Base-by-base conservation (phyloP, 2,888 invertebrate species). In the Plusia festucae region DNA sequence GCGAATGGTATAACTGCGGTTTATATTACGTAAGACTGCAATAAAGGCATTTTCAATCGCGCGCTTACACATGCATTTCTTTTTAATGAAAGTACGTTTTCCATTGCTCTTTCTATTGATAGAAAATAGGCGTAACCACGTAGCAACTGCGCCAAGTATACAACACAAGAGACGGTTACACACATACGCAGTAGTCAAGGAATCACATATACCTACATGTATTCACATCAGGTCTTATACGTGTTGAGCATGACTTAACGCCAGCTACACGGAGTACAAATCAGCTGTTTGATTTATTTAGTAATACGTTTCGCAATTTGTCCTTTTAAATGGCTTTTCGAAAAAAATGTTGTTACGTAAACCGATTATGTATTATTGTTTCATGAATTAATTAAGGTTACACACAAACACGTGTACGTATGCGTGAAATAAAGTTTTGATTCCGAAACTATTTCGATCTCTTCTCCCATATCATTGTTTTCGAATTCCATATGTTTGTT, bases 51-150 rank as follows among this genome's bases (percentile, higher is more conserved):
- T 40, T 30, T 40, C 40, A 40, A 40, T 40, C 40, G 40, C n/a
- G 40, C 40, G 40, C n/a, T 40, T 40, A 40, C 40, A 40, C 40
- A 40, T 40, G 40, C 40, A n/a, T 40, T 40, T 40, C 40, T n/a
- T 40, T 40, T 40, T 40, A 40, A 40, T 40, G n/a, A 40, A 40
- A 40, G 40, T 34, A 34, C 34, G 34, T n/a, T 40, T 40, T 40
- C n/a, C 40, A 40, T 40, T 40, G 40, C 40, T 40, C n/a, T 40
- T 40, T 40, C 40, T 40, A 40, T 40, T 40, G 40, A 40, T 40
- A 40, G 40, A n/a, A 40, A 40, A 40, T 40, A 40, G 40, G 40
- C 40, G n/a, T 40, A 40, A 40, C n/a, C n/a, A n/a, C 40, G 40
- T n/a, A 40, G 40, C 40, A 40, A 40, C 40, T 40, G 40, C 40